Conservation (phyloP, 2,888 invertebrate genomes). For the Stramonita haemastoma region DNA sequence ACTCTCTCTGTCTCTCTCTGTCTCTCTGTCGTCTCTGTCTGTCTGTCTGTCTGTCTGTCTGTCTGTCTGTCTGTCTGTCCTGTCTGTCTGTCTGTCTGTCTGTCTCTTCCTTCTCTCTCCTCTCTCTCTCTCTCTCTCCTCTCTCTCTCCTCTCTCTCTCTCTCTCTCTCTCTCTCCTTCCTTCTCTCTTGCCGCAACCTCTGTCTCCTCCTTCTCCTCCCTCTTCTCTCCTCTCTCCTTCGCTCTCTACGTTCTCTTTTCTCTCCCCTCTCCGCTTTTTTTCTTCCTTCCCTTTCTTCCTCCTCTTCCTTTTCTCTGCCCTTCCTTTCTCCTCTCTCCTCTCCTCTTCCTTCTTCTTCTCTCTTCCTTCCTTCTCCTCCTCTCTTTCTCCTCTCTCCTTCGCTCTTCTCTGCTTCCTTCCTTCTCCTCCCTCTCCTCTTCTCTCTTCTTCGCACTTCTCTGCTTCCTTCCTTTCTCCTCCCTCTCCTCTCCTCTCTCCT, state of each 20-base stretch:
- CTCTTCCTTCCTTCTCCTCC: neutral
- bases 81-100: no score
- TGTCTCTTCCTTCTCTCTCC: no score
- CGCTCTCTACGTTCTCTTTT: neutral
- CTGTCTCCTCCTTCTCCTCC: conserved; percentile 6
- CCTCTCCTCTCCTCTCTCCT: neutral
- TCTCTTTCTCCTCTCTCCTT: neutral
- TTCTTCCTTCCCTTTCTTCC: neutral
- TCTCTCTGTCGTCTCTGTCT: no score
- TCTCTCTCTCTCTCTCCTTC: neutral
- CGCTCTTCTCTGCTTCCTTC: no score
- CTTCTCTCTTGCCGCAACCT: neutral
- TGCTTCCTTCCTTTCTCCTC: neutral
- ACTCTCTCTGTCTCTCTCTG: no score
- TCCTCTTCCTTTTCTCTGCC: neutral
- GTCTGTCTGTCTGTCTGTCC: no score
- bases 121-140: neutral
- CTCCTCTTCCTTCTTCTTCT: neutral
- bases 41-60: no score
- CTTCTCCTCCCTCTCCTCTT: neutral
- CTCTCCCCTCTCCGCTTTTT: neutral
- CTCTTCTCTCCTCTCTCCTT: neutral
- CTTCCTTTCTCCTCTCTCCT: neutral
- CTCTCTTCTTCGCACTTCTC: neutral
- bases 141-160: neutral